phyloP scores from a whole-genome alignment of 2,888 invertebrate genomes.

The Parnassius glacialis region DNA sequence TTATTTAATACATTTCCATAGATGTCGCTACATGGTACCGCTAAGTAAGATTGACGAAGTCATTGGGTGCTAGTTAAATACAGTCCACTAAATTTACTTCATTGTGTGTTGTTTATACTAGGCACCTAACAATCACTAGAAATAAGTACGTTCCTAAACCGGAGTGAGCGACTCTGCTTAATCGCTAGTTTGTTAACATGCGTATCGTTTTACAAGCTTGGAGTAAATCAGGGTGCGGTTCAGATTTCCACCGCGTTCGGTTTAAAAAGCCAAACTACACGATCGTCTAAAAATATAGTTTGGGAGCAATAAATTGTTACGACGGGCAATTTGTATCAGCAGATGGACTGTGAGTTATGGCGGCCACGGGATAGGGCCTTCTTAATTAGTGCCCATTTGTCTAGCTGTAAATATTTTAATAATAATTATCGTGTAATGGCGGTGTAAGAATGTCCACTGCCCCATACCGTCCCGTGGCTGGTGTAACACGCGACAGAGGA shows the following conservation, averaged over 20 bases:
- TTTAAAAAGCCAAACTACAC: slow-evolving; percentile 15
- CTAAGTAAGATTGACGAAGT: too few relatives aligned
- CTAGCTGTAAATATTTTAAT: too few relatives aligned
- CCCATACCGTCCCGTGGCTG: too few relatives aligned
- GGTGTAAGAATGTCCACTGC: too few relatives aligned
- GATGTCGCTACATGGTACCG: too few relatives aligned
- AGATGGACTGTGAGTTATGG: slow-evolving; percentile 16
- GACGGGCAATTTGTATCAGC: slow-evolving; percentile 21
- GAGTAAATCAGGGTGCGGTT: slow-evolving; percentile 22
- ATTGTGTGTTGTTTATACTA: too few relatives aligned
- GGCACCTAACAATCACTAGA: neutral
- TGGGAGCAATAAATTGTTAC: slow-evolving; percentile 19
- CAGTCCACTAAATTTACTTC: too few relatives aligned
- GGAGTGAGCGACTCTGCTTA: neutral
- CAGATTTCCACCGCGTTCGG: slow-evolving; percentile 19
- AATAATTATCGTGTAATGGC: too few relatives aligned
- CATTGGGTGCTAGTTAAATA: too few relatives aligned
- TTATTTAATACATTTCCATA: too few relatives aligned
- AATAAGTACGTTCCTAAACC: neutral
- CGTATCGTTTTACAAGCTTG: slow-evolving; percentile 15
- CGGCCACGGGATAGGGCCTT: neutral
- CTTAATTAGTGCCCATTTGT: neutral
- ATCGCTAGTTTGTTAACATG: slow-evolving; percentile 16
- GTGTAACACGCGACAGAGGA: too few relatives aligned
- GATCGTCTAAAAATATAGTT: slow-evolving; percentile 22